Evolutionary conservation across 2,888 invertebrate species (phyloP), one percentile per base, ranked within the genome.

Genomic region (Philonicus albiceps): DNA sequence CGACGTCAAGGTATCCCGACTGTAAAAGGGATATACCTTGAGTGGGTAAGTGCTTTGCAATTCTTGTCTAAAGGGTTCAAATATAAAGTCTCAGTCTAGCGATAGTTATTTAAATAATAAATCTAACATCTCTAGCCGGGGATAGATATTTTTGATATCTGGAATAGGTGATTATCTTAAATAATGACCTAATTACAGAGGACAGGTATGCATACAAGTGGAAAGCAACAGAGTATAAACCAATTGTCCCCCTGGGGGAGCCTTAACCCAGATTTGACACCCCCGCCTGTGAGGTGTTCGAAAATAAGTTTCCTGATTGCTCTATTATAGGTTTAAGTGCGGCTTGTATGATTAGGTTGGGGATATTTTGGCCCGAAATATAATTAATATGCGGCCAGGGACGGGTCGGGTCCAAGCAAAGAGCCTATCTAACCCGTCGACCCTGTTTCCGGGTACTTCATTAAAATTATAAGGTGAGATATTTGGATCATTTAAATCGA

Each of bases 1-100:
- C 96, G 88, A 98, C 97, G 91, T 96, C 96, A 90, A 98, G 94
- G 90, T 95, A 94, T 88, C 97, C 98, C 94, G 96, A 97, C 97
- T 97, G 93, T 49, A 91, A 91, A 49, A 16, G 34, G 27, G 19
- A 64, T 19, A 27, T 22, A 11, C 27, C 64, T 64, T 27, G 27
- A 64, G 64, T 64, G 49, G 30, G 76, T 78, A 22, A 34, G 74
- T 74, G 34, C 19, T 64, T 27, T 13, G 11, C 7, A 43, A 16
- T 64, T 64, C 64, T 1, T 27, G 1, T 27, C 27, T 64, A 11
- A 64, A 11, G 40, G 16, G 13, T 3, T 7, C 27, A 64, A n/a
- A n/a, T n/a, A 64, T 27, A 64, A 27, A 27, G 27, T 64, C 64
- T 19, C 49, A 49, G 6, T 22, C 31, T 13, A 34, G 30, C 1